phyloP scores from a whole-genome alignment of 37 sponge, comb jelly and placozoan species.

The Bolinopsis microptera region DNA sequence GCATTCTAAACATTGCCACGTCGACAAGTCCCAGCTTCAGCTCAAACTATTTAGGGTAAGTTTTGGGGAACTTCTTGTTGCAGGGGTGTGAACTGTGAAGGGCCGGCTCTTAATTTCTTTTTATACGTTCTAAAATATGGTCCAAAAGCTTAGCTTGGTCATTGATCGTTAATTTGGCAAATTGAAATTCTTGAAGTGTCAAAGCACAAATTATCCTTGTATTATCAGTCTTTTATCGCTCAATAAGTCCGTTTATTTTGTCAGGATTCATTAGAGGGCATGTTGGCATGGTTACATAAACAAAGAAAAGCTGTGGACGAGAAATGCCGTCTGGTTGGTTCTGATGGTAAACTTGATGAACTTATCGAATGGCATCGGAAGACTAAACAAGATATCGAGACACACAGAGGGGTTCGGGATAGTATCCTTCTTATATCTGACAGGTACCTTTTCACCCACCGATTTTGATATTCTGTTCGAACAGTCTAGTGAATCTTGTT shows the following conservation, averaged over 20 bases:
- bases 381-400: slow-evolving; percentile 59
- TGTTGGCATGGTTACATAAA: slow-evolving; percentile 41
- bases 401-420: slow-evolving; percentile 47
- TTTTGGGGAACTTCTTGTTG: background rate
- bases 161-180: no score
- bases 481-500: no score
- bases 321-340: slow-evolving; percentile 16
- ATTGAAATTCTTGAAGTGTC: no score
- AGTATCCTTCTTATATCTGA: slow-evolving; percentile 51
- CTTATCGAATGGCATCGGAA: slow-evolving; percentile 60
- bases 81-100: no score
- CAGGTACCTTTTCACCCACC: background rate
- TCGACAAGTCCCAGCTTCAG: slow-evolving; percentile 62
- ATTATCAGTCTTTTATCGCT: no score
- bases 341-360: slow-evolving; percentile 29
- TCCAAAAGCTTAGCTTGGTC: no score
- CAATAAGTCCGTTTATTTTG: no score
- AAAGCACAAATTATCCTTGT: no score
- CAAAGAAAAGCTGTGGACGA: slow-evolving; percentile 31
- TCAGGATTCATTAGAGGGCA: slow-evolving; percentile 65
- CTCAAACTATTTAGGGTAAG: slow-evolving; percentile 56
- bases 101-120: no score
- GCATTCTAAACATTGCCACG: background rate
- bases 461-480: no score
- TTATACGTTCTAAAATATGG: no score